phyloP scores from a whole-genome alignment of 1,140 invertebrate species.

The Triops longicaudatus region DNA sequence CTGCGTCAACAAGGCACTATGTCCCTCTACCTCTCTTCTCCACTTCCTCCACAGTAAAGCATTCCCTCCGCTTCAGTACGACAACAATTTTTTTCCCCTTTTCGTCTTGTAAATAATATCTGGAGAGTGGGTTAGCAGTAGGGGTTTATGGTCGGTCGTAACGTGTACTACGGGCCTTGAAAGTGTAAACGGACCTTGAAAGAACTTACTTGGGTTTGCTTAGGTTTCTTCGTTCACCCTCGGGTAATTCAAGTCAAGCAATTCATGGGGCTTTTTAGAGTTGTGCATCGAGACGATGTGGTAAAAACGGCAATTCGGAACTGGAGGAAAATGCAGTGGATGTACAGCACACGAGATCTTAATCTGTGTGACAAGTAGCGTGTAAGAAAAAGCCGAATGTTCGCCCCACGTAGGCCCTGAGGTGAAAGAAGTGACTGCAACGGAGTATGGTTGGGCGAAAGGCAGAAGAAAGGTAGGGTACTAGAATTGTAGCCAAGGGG shows the following conservation, averaged over 20 bases:
- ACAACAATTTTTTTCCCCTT: not conserved
- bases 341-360: not conserved
- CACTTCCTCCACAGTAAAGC: not conserved
- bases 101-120: not conserved
- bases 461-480: too few species aligned
- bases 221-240: not conserved
- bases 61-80: not conserved
- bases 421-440: not conserved
- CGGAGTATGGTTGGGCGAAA: too few species aligned
- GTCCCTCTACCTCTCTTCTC: not conserved
- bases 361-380: conserved; percentile 5
- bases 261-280: not conserved
- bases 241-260: not conserved
- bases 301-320: not conserved
- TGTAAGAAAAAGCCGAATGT: not conserved
- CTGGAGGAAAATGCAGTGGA: not conserved
- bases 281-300: not conserved
- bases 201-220: not conserved
- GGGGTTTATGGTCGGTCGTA: not conserved
- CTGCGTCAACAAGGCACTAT: conserved; percentile 5
- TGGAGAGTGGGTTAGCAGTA: not conserved
- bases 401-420: not conserved
- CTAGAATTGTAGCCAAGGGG: too few species aligned
- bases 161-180: not conserved
- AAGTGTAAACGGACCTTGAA: not conserved